These are phyloP conservation scores for Acronicta psi DNA, from an alignment of 2,888 invertebrate species.

Conservation along the genomic window DNA sequence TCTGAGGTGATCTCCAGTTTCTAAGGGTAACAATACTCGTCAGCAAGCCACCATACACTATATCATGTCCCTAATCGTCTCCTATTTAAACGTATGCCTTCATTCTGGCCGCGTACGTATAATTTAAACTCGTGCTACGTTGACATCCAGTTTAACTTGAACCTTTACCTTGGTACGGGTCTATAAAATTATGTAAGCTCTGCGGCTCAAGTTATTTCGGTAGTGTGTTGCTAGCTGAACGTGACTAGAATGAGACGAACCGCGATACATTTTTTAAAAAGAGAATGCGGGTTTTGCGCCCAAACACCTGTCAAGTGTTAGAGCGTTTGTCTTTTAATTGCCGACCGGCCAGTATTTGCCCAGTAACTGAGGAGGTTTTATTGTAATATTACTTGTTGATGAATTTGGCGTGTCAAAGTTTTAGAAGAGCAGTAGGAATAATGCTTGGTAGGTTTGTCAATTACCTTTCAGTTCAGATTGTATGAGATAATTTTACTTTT, in stretches of 20 bases:
- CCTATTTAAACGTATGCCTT: slow-evolving; percentile 47
- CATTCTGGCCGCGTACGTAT: slow-evolving; percentile 61
- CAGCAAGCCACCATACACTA: slow-evolving; percentile 29
- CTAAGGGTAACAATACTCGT: slow-evolving; percentile 23
- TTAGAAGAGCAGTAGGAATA: neutral
- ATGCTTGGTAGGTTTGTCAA: neutral
- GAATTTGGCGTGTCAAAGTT: slow-evolving; percentile 11
- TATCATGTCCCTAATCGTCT: slow-evolving; percentile 47
- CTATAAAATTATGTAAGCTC: slow-evolving; percentile 52
- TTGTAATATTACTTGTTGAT: slow-evolving; percentile 29
- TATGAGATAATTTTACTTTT: neutral
- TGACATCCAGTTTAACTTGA: slow-evolving; percentile 45
- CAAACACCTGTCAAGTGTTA: slow-evolving; percentile 76
- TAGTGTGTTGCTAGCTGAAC: slow-evolving; percentile 61
- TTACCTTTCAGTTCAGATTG: neutral
- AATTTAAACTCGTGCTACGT: slow-evolving; percentile 58
- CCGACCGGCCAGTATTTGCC: slow-evolving; percentile 57
- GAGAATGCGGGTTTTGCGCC: slow-evolving; percentile 79
- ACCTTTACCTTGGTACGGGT: slow-evolving; percentile 21
- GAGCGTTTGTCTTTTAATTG: slow-evolving; percentile 63
- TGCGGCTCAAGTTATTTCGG: slow-evolving; percentile 60
- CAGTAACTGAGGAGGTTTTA: slow-evolving; percentile 45
- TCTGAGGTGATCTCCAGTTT: neutral
- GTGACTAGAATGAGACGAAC: slow-evolving; percentile 73
- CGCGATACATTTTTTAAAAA: slow-evolving; percentile 68